A percentile compares a stretch with the other conserved stretches of the same genome.
phyloP scores from a whole-genome alignment of 2,113 vertebrate genomes.

The Pluvianellus socialis region DNA sequence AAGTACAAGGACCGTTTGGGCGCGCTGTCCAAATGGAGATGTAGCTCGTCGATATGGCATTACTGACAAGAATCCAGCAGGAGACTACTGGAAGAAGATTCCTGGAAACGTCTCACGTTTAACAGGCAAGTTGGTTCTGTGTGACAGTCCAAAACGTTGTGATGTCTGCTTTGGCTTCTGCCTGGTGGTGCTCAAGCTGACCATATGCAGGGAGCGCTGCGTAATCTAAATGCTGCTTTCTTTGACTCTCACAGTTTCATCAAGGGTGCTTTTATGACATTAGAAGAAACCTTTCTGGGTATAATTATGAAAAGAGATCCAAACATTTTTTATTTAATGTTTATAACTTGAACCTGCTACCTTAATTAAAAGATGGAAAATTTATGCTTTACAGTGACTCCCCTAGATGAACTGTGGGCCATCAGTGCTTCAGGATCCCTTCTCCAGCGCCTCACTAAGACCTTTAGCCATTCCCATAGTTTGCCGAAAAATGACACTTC shows the following conservation, averaged over 20 bases:
- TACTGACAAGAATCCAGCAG: slow-evolving; percentile 89
- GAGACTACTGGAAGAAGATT: slow-evolving; percentile 98
- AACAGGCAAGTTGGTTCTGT: slow-evolving; percentile 77
- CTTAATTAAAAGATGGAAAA: slow-evolving; percentile 15
- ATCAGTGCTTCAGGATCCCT: slow-evolving; percentile 83
- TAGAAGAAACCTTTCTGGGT: neutral
- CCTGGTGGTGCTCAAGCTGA: neutral
- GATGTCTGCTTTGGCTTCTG: neutral
- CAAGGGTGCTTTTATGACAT: neutral
- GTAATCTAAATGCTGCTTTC: neutral
- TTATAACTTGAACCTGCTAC: neutral
- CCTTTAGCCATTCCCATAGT: slow-evolving; percentile 79
- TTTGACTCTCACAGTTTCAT: neutral
- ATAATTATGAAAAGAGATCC: neutral
- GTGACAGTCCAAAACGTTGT: neutral
- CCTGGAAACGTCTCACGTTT: slow-evolving; percentile 84
- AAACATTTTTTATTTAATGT: neutral
- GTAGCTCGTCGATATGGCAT: slow-evolving; percentile 91
- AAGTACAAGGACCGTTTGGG: slow-evolving; percentile 89
- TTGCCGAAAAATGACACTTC: slow-evolving; percentile 63
- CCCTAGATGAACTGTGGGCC: slow-evolving; percentile 91
- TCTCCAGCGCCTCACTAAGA: slow-evolving; percentile 90
- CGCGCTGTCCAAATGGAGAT: slow-evolving; percentile 89
- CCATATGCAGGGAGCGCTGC: neutral
- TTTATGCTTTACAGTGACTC: slow-evolving; percentile 80